Evolutionary conservation across 2,113 vertebrate genomes (phyloP), one percentile per base, ranked within the genome.

Genomic region (Corydoras maculifer): DNA sequence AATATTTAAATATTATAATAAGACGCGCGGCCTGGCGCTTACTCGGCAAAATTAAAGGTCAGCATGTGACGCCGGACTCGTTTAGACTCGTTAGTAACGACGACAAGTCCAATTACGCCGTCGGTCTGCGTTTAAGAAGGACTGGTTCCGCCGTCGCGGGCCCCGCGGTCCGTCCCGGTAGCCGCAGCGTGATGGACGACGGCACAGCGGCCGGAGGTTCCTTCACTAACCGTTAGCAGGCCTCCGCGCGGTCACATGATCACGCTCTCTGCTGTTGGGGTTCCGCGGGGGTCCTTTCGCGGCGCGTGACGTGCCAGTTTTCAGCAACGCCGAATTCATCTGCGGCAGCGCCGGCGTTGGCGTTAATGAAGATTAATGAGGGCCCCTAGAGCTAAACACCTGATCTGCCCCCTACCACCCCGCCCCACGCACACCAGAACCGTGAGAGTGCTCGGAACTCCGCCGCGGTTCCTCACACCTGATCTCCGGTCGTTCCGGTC

Each of bases 331-430:
- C 72, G 57, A 50, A 74, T 67, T 75, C 75, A 77, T 70, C 58
- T 60, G 59, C 69, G 69, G 76, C 75, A 65, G 53, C 29, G 29
- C 35, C 30, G 7, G 72, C 62, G 70, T 61, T 62, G 30, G 3
- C 53, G 59, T 14, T 81, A 77, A 83, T 74, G 67, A 72, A 80
- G 78, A 81, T 80, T 78, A 77, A 80, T 83, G 76, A 76, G 78
- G 60, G 63, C 15, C 68, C 68, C 53, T 63, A 25, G 14, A 60
- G 58, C 68, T 73, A 77, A 77, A 54, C 64, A 59, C 65, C 72
- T 58, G 62, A 77, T 70, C 70, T 72, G 49, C 70, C 29, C 4
- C 35, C 35, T 8, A 13, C 43, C 31, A 68, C 64, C 70, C 15
- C 35, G 58, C 69, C 54, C 49, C 65, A 76, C 62, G 62, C 30